phyloP scores from a whole-genome alignment of 2,113 vertebrate genomes.

The Xiphophorus hellerii region DNA sequence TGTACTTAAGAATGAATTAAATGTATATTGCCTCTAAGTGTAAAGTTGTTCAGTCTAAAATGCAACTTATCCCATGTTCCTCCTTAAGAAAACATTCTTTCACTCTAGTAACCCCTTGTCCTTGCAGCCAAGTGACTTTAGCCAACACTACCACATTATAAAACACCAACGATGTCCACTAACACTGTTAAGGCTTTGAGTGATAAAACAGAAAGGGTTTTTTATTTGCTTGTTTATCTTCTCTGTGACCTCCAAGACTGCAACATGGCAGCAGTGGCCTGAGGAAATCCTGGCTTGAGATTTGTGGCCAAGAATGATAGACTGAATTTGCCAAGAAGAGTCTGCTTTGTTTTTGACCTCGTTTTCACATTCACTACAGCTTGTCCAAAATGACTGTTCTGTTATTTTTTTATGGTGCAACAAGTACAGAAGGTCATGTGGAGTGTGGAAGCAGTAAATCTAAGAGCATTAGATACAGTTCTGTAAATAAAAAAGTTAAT shows the following conservation, averaged over 20 bases:
- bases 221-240: constrained; percentile 47
- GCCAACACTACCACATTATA: constrained; percentile 44
- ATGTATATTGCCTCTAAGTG: background rate
- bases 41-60: background rate
- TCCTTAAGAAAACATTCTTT: constrained; percentile 18
- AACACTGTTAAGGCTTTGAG: constrained; percentile 34
- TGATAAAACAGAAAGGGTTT: constrained; percentile 44
- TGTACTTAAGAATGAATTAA: background rate
- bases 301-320: constrained; percentile 31
- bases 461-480: background rate
- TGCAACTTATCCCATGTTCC: constrained; percentile 10
- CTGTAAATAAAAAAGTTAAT: background rate
- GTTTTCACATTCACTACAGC: background rate
- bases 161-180: constrained; percentile 58
- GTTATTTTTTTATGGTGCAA: background rate
- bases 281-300: constrained; percentile 8
- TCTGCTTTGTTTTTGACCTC: constrained; percentile 16
- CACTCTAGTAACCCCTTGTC: constrained; percentile 42
- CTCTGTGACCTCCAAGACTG: constrained; percentile 25
- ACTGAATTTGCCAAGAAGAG: constrained; percentile 29
- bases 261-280: constrained; percentile 18
- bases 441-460: background rate
- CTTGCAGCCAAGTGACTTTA: constrained; percentile 38
- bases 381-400: background rate
- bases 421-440: background rate